phyloP scores from a whole-genome alignment of 2,888 invertebrate genomes.

The Chamaedrilus cognettii region DNA sequence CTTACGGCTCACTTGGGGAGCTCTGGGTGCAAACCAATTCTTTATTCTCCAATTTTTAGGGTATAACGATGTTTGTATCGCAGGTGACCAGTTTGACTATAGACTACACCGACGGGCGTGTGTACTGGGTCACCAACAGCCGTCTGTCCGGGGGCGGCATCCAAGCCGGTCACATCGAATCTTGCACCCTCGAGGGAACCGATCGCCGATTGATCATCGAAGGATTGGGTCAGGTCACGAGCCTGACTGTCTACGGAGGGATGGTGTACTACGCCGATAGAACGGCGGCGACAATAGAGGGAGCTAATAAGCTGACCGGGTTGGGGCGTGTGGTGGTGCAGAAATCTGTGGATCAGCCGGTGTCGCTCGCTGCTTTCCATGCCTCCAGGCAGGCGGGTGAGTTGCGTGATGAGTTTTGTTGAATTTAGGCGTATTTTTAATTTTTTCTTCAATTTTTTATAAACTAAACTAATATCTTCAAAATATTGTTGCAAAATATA shows the following conservation, averaged over 20 bases:
- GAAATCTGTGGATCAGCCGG: too few species aligned
- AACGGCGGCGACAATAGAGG: conserved; percentile 90
- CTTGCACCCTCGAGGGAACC: conserved; percentile 77
- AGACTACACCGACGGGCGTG: conserved; percentile 66
- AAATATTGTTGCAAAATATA: too few species aligned
- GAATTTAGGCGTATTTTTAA: too few species aligned
- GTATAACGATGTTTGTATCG: too few species aligned
- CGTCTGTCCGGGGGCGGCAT: conserved; percentile 61
- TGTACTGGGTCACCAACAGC: conserved; percentile 79
- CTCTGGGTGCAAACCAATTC: too few species aligned
- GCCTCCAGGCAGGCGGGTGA: neutral
- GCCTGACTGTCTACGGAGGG: conserved; percentile 72
- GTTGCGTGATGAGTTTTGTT: neutral
- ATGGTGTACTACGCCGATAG: conserved; percentile 95
- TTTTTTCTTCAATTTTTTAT: too few species aligned
- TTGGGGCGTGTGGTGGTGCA: too few species aligned
- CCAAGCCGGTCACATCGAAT: too few species aligned
- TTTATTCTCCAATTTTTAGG: too few species aligned
- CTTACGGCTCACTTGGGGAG: too few species aligned
- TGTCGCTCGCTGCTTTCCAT: too few species aligned
- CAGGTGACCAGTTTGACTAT: conserved; percentile 45
- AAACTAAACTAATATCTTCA: too few species aligned
- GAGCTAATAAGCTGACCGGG: conserved; percentile 76
- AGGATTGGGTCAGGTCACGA: conserved; percentile 63
- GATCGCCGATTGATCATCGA: conserved; percentile 67